phyloP scores from a whole-genome alignment of 2,888 invertebrate genomes.

The Psylliodes chrysocephalus region DNA sequence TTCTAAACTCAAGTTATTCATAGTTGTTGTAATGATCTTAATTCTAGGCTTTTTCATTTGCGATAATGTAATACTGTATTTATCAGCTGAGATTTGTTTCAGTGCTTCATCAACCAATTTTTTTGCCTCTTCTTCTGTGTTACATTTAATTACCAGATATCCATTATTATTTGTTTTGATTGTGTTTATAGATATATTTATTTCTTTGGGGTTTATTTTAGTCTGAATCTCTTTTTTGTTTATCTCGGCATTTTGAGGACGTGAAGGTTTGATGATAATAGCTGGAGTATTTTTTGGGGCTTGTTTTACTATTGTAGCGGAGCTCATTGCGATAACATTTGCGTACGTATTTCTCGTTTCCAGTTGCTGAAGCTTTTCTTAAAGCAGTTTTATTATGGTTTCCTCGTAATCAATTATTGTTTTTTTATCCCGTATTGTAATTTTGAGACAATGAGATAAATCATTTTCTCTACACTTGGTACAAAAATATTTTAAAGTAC shows the following conservation, averaged over 20 bases:
- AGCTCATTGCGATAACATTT: background rate
- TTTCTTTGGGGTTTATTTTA: background rate
- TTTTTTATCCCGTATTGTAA: background rate
- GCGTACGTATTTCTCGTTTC: background rate
- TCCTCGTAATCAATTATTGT: background rate
- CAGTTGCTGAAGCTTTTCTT: background rate
- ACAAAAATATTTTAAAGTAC: too few relatives aligned
- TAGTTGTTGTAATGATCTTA: slow-evolving; percentile 22
- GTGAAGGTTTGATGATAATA: slow-evolving; percentile 11
- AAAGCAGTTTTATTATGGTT: background rate
- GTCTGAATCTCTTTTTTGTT: slow-evolving; percentile 8
- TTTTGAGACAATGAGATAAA: background rate
- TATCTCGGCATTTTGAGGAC: slow-evolving; percentile 2
- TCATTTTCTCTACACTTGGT: too few relatives aligned
- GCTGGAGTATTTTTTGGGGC: slow-evolving; percentile 5
- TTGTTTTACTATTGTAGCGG: background rate
- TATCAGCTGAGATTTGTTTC: background rate
- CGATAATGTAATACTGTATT: slow-evolving; percentile 17
- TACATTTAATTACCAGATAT: slow-evolving; percentile 17
- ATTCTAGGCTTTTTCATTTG: slow-evolving; percentile 25
- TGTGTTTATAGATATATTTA: background rate
- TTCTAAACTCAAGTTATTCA: background rate
- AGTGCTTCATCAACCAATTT: background rate
- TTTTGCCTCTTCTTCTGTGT: background rate
- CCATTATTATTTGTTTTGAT: background rate